Conservation (phyloP, 1,140 invertebrate genomes). For the Aphis craccivora region DNA sequence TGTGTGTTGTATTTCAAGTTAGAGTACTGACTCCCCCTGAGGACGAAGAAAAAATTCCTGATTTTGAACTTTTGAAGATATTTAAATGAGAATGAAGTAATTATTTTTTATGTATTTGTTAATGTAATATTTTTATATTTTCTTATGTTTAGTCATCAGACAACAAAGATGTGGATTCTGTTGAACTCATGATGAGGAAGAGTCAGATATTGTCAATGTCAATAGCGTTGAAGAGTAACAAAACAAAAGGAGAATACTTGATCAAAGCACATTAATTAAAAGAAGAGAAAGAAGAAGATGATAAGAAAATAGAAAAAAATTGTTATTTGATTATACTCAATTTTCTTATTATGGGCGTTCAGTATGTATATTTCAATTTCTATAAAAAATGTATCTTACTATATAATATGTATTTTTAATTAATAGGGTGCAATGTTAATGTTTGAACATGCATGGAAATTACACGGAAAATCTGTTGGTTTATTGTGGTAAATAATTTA, state of each 20-base stretch:
- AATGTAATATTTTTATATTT: background rate
- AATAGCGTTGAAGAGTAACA: constrained; percentile 65
- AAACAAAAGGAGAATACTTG: constrained; percentile 72
- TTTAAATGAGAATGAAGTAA: constrained; percentile 77
- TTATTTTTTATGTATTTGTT: background rate
- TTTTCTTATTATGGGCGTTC: constrained; percentile 87
- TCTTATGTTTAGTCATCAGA: constrained; percentile 61
- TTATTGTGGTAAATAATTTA: constrained; percentile 75
- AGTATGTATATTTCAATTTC: constrained; percentile 67
- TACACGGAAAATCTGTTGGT: constrained; percentile 85
- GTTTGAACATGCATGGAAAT: constrained; percentile 87
- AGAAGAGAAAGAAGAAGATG: constrained; percentile 77
- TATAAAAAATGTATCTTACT: constrained; percentile 65
- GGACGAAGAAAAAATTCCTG: constrained; percentile 79
- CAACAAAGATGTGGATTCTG: constrained; percentile 47
- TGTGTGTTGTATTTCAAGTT: constrained; percentile 63
- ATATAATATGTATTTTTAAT: constrained; percentile 71
- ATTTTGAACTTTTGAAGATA: constrained; percentile 84
- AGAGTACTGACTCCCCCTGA: constrained; percentile 74
- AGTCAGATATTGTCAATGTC: constrained; percentile 64
- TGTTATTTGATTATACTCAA: constrained; percentile 91
- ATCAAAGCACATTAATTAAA: constrained; percentile 77
- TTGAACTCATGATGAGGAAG: constrained; percentile 63
- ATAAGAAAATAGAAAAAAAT: constrained; percentile 82
- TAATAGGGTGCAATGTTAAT: constrained; percentile 74